Conservation (phyloP, 2,888 invertebrate genomes). For the Tipula lateralis region DNA sequence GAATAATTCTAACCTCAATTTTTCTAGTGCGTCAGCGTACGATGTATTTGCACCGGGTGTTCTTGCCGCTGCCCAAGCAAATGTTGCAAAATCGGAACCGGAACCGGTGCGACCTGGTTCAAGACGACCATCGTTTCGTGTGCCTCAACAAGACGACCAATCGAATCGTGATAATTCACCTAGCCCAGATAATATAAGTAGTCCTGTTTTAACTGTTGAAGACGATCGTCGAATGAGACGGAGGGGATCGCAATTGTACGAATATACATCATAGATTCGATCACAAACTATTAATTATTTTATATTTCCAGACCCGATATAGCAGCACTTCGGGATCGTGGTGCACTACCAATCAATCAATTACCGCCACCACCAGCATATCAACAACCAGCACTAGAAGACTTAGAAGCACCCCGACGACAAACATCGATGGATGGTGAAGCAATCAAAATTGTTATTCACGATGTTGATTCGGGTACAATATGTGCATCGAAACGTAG, state of each 20-base stretch:
- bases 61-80: constrained; percentile 48
- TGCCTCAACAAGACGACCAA: constrained; percentile 53
- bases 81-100: constrained; percentile 42
- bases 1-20: neutral
- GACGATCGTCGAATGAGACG: constrained; percentile 69
- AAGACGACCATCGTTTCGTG: constrained; percentile 59
- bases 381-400: constrained; percentile 54
- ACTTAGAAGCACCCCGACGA: constrained; percentile 60
- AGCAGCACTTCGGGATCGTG: constrained; percentile 56
- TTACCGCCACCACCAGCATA: constrained; percentile 48
- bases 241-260: constrained; percentile 80
- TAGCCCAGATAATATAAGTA: constrained; percentile 54
- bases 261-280: constrained; percentile 37
- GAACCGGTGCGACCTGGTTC: constrained; percentile 51
- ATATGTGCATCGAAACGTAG: constrained; percentile 64
- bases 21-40: constrained; percentile 68
- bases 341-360: constrained; percentile 50
- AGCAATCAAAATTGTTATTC: constrained; percentile 87
- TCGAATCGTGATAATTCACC: constrained; percentile 51
- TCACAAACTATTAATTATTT: neutral
- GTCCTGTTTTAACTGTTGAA: constrained; percentile 59
- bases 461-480: constrained; percentile 78
- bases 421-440: constrained; percentile 88
- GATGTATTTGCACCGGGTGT: constrained; percentile 70
- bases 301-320: constrained; percentile 64